Conservation (phyloP, 2,113 vertebrate species). For the Tautogolabrus adspersus region DNA sequence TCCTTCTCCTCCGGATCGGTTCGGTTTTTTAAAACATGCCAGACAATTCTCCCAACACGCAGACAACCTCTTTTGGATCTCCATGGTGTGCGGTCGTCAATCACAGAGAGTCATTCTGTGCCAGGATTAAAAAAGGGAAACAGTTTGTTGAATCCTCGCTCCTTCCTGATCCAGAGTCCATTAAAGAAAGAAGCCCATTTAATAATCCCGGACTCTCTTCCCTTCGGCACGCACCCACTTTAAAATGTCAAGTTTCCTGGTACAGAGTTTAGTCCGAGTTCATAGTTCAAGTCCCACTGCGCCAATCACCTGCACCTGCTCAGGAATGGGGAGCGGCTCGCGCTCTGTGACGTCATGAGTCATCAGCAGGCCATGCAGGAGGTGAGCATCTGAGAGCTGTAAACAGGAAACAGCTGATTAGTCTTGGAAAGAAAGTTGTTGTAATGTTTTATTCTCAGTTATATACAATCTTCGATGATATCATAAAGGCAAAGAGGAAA, state of each 20-base stretch:
- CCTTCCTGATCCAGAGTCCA: neutral
- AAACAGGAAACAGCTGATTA: neutral
- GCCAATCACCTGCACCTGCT: constrained; percentile 55
- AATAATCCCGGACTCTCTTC: neutral
- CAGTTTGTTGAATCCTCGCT: neutral
- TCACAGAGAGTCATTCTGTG: constrained; percentile 39
- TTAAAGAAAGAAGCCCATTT: no score
- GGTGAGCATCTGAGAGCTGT: neutral
- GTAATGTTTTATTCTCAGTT: no score
- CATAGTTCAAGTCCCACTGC: neutral
- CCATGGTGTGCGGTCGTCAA: constrained; percentile 47
- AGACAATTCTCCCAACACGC: constrained; percentile 55
- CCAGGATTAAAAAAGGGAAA: neutral
- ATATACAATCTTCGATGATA: no score
- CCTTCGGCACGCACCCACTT: neutral
- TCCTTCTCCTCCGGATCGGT: fast-evolving
- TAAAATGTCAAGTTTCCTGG: constrained; percentile 1
- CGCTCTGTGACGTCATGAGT: neutral
- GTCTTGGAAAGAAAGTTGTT: no score
- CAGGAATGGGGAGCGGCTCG: constrained; percentile 54
- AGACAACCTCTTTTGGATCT: constrained; percentile 26
- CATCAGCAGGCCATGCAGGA: neutral
- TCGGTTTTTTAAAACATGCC: constrained; percentile 51
- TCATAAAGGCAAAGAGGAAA: no score
- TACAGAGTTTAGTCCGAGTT: neutral